Percentiles rank a stretch among this genome's conserved stretches.
Conservation (phyloP, 35 echinoderm and acorn worm species). For the Ophioderma brevispina region DNA sequence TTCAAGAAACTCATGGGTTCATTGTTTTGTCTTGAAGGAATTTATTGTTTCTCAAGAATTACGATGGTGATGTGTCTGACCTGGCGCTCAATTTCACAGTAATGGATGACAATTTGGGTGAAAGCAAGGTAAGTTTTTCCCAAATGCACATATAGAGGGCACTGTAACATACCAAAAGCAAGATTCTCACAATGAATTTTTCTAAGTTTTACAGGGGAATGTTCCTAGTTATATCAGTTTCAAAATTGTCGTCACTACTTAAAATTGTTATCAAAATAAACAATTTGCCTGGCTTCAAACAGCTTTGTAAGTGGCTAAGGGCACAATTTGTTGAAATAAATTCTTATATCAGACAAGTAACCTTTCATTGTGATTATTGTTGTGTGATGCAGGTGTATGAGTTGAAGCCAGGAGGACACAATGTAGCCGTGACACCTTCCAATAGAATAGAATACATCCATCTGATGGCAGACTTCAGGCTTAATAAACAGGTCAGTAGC, state of each 20-base stretch:
- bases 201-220: no score
- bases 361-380: neutral
- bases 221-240: no score
- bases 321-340: no score
- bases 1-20: no score
- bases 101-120: slow-evolving; percentile 82
- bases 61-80: slow-evolving; percentile 81
- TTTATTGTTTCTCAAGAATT: slow-evolving; percentile 90
- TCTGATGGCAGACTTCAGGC: slow-evolving; percentile 96
- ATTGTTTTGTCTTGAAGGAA: slow-evolving; percentile 51
- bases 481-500: slow-evolving; percentile 96
- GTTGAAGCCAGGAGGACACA: slow-evolving; percentile 76
- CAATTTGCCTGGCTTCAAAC: no score
- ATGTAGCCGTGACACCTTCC: slow-evolving; percentile 75
- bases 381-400: slow-evolving; percentile 56
- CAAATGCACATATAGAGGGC: no score
- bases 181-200: no score
- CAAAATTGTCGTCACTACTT: no score
- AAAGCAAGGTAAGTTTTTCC: slow-evolving; percentile 67
- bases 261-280: no score
- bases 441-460: slow-evolving; percentile 99
- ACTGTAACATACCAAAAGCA: no score
- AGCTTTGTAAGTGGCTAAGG: no score
- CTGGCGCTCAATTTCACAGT: slow-evolving; percentile 84
- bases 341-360: no score